Percentiles rank a stretch among this genome's conserved stretches.
phyloP scores from a whole-genome alignment of 37 sponge, comb jelly and placozoan genomes.

The Mnemiopsis leidyi region DNA sequence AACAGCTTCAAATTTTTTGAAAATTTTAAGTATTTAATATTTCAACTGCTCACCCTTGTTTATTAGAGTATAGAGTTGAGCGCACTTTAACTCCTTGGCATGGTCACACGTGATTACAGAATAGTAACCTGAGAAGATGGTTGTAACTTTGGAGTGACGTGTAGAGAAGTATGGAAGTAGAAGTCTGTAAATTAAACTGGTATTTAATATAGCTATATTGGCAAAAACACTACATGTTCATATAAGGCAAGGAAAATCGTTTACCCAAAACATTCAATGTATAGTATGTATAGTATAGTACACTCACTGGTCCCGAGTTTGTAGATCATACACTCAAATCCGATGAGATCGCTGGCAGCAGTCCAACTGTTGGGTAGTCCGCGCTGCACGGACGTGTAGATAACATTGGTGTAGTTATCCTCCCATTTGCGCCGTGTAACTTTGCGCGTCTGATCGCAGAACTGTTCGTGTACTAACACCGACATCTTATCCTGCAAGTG shows the following conservation, averaged over 20 bases:
- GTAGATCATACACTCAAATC: background rate
- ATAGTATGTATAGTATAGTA: no score
- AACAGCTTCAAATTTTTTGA: no score
- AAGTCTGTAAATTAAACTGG: no score
- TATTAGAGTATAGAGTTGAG: background rate
- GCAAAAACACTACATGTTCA: no score
- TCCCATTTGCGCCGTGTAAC: background rate
- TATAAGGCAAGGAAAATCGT: no score
- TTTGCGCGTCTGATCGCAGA: background rate
- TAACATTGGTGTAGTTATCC: slow-evolving; percentile 1
- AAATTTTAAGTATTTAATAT: no score
- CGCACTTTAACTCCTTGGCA: background rate
- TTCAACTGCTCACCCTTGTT: slow-evolving; percentile 23
- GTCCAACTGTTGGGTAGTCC: background rate
- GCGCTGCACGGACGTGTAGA: background rate
- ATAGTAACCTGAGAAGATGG: slow-evolving; percentile 52
- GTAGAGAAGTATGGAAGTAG: no score
- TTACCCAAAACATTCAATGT: background rate
- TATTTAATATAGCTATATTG: no score
- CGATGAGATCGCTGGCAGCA: background rate
- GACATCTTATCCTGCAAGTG: background rate
- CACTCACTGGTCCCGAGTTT: slow-evolving; percentile 28
- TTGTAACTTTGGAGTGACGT: no score
- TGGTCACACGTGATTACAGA: background rate
- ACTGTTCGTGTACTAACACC: slow-evolving; percentile 32